Base-by-base conservation (phyloP, 2,797 vertebrate genomes). In the Microchirus variegatus region DNA sequence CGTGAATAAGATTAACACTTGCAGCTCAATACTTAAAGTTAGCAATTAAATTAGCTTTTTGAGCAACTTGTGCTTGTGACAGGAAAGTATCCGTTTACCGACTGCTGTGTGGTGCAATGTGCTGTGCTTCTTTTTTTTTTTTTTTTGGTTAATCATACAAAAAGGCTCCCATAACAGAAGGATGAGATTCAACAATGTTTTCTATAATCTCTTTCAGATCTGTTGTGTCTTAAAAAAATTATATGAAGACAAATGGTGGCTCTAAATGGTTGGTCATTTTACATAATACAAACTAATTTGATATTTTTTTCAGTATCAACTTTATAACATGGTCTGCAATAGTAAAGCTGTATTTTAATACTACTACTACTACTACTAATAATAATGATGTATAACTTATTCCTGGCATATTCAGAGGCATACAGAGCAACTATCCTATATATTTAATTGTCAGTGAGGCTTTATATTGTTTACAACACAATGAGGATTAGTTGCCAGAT, bases 251-350 rank as follows among this genome's bases (percentile, higher is more conserved):
- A 62, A 14, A 67, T 12, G 35, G 70, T 59, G 58, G 44, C 18
- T 67, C 61, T 5, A 2, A 6, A 64, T 45, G 31, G 5, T 5
- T 6, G 7, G 31, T 8, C 5, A 31, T 31, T 31, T 31, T 31
- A 31, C 7, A 31, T 4, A 6, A 31, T 31, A 31, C 6, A 31
- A 31, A 8, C 22, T 22, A n/a, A 51, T 63, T 78, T 48, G 85
- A 84, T 84, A 83, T 65, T 77, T 77, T 51, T 68, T 51, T 44
- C 22, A 59, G 16, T 47, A 61, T 69, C 37, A 18, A 50, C 37
- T 63, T 59, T 31, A 37, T 19, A 44, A 56, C 26, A 26, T 55
- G 5, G 62, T 58, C 61, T 77, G 16, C 44, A 49, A 37, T 14
- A 50, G 12, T 60, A 45, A 59, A 67, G 65, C 44, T 11, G 35